phyloP scores from a whole-genome alignment of 1,140 invertebrate species.

The Berghia stephanieae region DNA sequence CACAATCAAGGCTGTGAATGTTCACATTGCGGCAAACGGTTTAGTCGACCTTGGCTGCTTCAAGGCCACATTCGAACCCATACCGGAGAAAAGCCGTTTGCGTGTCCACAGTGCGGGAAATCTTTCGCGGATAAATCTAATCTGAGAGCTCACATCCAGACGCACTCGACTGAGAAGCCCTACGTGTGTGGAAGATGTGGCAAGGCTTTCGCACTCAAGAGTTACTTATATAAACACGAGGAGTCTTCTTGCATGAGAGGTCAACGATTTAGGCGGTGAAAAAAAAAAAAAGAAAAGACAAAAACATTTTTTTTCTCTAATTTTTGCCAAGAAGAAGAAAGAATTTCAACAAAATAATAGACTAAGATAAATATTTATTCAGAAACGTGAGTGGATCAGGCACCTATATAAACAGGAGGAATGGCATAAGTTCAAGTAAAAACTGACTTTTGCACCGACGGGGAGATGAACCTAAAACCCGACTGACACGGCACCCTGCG shows the following conservation, averaged over 20 bases:
- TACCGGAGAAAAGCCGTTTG: conserved; percentile 98
- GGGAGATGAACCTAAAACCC: too few species aligned
- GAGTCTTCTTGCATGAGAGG: conserved; percentile 68
- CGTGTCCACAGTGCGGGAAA: conserved; percentile 97
- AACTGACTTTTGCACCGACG: too few species aligned
- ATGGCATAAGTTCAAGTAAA: too few species aligned
- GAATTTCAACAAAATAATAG: too few species aligned
- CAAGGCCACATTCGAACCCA: conserved; percentile 96
- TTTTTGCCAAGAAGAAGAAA: too few species aligned
- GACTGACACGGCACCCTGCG: too few species aligned
- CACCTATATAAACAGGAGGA: too few species aligned
- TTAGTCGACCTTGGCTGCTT: conserved; percentile 94
- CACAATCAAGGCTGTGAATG: conserved; percentile 93
- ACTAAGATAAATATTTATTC: too few species aligned
- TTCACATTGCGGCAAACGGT: conserved; percentile 92
- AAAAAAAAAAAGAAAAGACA: too few species aligned
- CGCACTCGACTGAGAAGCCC: conserved; percentile 94
- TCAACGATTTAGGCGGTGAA: conserved; percentile 47
- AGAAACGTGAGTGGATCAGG: too few species aligned
- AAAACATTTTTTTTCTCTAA: too few species aligned
- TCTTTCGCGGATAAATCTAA: conserved; percentile 98
- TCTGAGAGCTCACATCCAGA: conserved; percentile 97
- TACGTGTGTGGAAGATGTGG: conserved; percentile 90
- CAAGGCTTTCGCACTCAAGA: conserved; percentile 68
- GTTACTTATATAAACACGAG: conserved; percentile 69